These are phyloP conservation scores for Allobates femoralis DNA, from an alignment of 2,797 vertebrate genomes.

Conservation along the genomic window DNA sequence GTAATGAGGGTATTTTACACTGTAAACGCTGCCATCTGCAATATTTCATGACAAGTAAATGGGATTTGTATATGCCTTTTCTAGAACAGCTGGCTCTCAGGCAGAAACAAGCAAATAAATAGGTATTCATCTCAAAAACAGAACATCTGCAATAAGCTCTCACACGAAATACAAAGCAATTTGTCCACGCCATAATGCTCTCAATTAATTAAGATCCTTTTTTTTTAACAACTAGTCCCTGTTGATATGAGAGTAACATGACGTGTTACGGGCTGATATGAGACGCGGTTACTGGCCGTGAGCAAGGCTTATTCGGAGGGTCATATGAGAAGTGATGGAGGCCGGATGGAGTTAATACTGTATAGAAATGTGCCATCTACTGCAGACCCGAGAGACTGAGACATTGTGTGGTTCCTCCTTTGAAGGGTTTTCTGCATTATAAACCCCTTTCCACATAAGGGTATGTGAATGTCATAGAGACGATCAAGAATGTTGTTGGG, in stretches of 20 bases:
- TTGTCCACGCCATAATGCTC: constrained; percentile 63
- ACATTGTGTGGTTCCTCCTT: background rate
- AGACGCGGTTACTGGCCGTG: background rate
- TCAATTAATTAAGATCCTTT: constrained; percentile 67
- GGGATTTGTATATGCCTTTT: constrained; percentile 63
- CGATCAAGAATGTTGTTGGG: no score
- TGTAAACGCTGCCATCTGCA: constrained; percentile 43
- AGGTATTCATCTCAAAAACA: constrained; percentile 70
- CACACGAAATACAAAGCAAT: constrained; percentile 67
- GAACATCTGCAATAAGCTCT: constrained; percentile 74
- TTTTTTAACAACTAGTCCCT: constrained; percentile 65
- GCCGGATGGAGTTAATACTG: background rate
- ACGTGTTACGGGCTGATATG: constrained; percentile 53
- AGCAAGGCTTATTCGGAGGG: background rate
- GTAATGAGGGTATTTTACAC: constrained; percentile 64
- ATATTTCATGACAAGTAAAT: constrained; percentile 62
- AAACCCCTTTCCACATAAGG: no score
- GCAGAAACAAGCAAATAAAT: constrained; percentile 66
- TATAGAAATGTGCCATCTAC: background rate
- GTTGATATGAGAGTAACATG: constrained; percentile 67
- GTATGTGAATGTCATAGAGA: no score
- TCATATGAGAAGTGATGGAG: constrained; percentile 5
- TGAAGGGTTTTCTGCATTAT: no score
- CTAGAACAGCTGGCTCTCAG: constrained; percentile 67
- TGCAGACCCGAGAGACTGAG: no score